Conservation (phyloP, 1,140 invertebrate species). For the Lithobius niger region DNA sequence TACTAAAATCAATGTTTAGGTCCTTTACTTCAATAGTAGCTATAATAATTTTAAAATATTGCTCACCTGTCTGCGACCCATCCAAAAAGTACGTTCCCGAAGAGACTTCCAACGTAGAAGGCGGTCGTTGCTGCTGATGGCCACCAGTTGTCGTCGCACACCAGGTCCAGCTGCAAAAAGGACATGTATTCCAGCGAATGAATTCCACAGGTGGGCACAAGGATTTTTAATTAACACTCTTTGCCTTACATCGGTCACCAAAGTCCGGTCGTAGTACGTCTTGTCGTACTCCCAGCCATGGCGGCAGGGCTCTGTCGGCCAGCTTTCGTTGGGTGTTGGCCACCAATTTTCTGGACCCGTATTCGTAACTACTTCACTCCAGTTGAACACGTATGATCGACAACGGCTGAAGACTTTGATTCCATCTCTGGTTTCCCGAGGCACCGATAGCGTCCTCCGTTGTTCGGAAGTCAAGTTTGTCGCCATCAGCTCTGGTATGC, state of each 20-base stretch:
- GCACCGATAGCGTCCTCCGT: conserved; percentile 1
- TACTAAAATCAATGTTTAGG: too few relatives aligned
- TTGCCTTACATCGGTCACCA: conserved; percentile 30
- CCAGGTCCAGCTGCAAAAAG: conserved; percentile 45
- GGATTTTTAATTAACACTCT: background rate
- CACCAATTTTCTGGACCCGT: conserved; percentile 6
- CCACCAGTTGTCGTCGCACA: conserved; percentile 49
- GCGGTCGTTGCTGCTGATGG: conserved; percentile 47
- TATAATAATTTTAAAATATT: too few relatives aligned
- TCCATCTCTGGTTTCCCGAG: conserved; percentile 1
- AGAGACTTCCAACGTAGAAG: conserved; percentile 52
- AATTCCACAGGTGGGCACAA: background rate
- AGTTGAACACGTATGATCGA: conserved; percentile 20
- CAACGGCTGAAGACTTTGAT: conserved; percentile 14
- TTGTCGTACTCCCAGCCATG: conserved; percentile 31
- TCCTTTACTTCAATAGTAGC: too few relatives aligned
- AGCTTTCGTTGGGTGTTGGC: conserved; percentile 22
- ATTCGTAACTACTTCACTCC: conserved; percentile 11
- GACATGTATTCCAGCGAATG: background rate
- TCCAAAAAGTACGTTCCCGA: conserved; percentile 54
- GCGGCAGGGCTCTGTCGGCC: conserved; percentile 30
- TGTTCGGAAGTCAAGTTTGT: background rate
- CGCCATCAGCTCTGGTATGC: conserved; percentile 43
- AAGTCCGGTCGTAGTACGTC: conserved; percentile 28
- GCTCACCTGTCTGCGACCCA: conserved; percentile 45